A percentile compares a stretch with the other conserved stretches of the same genome.
Evolutionary conservation across 1,140 invertebrate genomes (phyloP).

Genomic region (Magallana ariakensis): DNA sequence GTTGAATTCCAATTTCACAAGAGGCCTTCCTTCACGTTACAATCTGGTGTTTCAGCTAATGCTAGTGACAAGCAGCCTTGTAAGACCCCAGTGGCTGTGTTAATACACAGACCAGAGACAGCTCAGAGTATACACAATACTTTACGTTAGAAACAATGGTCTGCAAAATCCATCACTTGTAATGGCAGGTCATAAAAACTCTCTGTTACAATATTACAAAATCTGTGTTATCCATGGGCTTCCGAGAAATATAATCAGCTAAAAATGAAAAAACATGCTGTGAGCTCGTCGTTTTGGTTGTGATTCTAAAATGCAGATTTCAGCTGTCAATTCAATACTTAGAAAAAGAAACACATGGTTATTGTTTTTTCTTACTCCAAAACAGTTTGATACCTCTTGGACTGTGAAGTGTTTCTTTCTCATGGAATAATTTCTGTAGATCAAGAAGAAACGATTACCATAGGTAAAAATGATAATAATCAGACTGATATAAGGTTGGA

Average conservation of each 20-base stretch:
- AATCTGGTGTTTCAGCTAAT: neutral
- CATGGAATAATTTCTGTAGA: neutral
- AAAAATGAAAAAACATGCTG: neutral
- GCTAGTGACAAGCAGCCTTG: neutral
- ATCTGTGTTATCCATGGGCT: neutral
- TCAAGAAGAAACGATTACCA: too few relatives aligned
- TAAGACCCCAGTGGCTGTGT: neutral
- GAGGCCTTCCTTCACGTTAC: neutral
- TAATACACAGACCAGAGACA: neutral
- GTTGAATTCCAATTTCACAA: neutral
- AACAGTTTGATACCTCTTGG: neutral
- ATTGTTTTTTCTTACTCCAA: neutral
- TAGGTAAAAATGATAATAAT: neutral
- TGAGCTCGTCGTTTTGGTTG: neutral
- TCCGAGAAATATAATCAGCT: neutral
- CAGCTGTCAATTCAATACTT: conserved; percentile 2
- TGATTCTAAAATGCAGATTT: neutral
- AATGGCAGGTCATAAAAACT: neutral
- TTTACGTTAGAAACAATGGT: neutral
- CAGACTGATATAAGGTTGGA: neutral
- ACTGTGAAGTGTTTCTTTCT: neutral
- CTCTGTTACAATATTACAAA: neutral
- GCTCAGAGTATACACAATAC: neutral
- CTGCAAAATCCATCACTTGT: neutral
- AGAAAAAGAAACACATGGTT: conserved; percentile 1